These are phyloP conservation scores for Zoanthus solanderi DNA, from an alignment of 92 coral and sea anemone species.

Conservation along the genomic window DNA sequence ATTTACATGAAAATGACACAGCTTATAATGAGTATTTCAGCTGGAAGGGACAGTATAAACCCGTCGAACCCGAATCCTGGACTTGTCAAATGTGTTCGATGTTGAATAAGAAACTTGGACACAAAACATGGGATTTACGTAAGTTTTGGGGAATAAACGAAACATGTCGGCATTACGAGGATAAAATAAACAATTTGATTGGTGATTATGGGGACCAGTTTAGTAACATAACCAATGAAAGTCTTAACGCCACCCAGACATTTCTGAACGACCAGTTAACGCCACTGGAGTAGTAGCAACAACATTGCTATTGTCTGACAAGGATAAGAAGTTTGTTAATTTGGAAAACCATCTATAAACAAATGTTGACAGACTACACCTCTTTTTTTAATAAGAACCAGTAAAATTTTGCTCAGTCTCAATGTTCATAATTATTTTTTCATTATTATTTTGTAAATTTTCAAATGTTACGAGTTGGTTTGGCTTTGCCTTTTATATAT, in stretches of 20 bases:
- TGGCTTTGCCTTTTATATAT: too few relatives aligned
- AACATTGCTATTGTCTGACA: too few relatives aligned
- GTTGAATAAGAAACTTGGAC: constrained; percentile 51
- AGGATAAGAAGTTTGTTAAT: too few relatives aligned
- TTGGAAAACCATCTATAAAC: too few relatives aligned
- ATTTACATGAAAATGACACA: constrained; percentile 73
- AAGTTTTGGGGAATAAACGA: constrained; percentile 44
- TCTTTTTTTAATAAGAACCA: too few relatives aligned
- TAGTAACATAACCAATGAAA: background rate
- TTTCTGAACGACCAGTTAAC: background rate
- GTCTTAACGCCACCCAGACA: background rate
- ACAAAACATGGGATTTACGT: background rate
- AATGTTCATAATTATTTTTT: too few relatives aligned
- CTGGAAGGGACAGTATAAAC: constrained; percentile 75
- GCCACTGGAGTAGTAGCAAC: background rate
- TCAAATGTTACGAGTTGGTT: too few relatives aligned
- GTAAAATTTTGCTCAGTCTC: too few relatives aligned
- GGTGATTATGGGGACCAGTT: background rate
- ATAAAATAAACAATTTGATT: constrained; percentile 11
- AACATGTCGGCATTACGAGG: constrained; percentile 18
- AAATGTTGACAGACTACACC: too few relatives aligned
- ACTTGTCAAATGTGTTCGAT: constrained; percentile 86
- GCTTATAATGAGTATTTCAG: constrained; percentile 89
- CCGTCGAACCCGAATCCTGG: constrained; percentile 76
- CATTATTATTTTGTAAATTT: too few relatives aligned